Percentiles rank a stretch among this genome's conserved stretches.
Evolutionary conservation across 1,140 invertebrate species (phyloP).

Genomic region (Lasioglossum baleicum): DNA sequence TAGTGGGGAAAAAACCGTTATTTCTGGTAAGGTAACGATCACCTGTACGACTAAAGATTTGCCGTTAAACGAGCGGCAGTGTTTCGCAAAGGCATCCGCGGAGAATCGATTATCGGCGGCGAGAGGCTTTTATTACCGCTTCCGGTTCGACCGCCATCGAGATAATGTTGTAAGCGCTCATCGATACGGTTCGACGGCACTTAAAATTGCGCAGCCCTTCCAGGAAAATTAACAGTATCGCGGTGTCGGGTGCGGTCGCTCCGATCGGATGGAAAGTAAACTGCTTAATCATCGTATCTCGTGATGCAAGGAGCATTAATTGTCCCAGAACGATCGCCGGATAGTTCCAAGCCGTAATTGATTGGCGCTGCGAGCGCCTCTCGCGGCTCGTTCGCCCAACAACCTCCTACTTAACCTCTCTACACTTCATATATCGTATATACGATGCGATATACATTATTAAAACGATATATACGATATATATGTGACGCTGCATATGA

Average conservation of each 20-base stretch:
- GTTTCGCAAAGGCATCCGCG: not conserved
- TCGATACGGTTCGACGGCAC: conserved; percentile 10
- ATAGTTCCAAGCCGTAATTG: not conserved
- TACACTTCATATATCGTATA: no score
- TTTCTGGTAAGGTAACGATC: no score
- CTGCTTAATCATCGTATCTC: not conserved
- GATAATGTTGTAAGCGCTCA: conserved; percentile 10
- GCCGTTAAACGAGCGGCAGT: no score
- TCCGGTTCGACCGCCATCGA: not conserved
- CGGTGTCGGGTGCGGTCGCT: not conserved
- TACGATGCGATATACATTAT: no score
- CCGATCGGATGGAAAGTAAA: not conserved
- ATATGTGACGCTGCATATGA: no score
- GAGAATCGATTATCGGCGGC: not conserved
- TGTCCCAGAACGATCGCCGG: not conserved
- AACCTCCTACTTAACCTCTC: no score
- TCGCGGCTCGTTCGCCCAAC: no score
- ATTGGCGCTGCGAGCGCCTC: not conserved
- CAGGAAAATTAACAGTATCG: conserved; percentile 2
- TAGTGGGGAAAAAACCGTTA: no score
- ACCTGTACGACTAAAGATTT: no score
- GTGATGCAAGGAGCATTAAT: conserved; percentile 13
- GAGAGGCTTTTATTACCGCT: no score
- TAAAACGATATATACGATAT: no score
- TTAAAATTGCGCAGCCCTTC: conserved; percentile 17